Evolutionary conservation across 2,888 invertebrate species (phyloP).

Genomic region (Epinotia demarniana): DNA sequence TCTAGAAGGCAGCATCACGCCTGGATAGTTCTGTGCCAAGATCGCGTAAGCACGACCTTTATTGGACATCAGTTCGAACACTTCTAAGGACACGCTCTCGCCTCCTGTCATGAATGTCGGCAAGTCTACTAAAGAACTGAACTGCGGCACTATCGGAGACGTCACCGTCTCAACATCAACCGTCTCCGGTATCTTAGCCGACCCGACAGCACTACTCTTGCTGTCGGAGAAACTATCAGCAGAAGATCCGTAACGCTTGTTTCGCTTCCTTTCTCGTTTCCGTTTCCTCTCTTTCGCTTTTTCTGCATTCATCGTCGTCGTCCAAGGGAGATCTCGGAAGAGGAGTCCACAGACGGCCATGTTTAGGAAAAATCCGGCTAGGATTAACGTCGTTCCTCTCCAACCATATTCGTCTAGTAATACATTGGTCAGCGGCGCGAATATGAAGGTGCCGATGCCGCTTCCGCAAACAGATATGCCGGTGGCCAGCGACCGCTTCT

Average conservation of each 20-base stretch:
- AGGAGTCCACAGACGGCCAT: constrained; percentile 92
- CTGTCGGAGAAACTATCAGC: constrained; percentile 89
- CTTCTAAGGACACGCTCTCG: constrained; percentile 91
- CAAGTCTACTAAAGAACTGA: constrained; percentile 92
- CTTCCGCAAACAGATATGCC: constrained; percentile 94
- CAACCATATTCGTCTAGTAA: constrained; percentile 92
- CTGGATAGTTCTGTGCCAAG: constrained; percentile 90
- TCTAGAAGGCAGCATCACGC: constrained; percentile 87
- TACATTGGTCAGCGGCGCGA: constrained; percentile 91
- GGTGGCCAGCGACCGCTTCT: constrained; percentile 92
- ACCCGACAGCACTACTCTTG: constrained; percentile 87
- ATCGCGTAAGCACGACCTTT: constrained; percentile 89
- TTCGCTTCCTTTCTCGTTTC: constrained; percentile 84
- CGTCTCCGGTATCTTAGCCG: constrained; percentile 72
- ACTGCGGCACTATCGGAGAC: constrained; percentile 81
- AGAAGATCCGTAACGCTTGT: constrained; percentile 86
- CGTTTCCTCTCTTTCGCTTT: constrained; percentile 86
- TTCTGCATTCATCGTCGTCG: constrained; percentile 84
- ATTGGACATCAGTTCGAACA: constrained; percentile 88
- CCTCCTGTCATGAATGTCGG: constrained; percentile 93
- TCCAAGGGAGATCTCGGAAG: constrained; percentile 89
- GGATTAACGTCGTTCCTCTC: constrained; percentile 92
- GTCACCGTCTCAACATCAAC: constrained; percentile 71
- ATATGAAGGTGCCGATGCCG: constrained; percentile 94
- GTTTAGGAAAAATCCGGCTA: constrained; percentile 92